These are phyloP conservation scores for Apamea epomidion DNA, from an alignment of 2,888 invertebrate genomes.

Conservation along the genomic window DNA sequence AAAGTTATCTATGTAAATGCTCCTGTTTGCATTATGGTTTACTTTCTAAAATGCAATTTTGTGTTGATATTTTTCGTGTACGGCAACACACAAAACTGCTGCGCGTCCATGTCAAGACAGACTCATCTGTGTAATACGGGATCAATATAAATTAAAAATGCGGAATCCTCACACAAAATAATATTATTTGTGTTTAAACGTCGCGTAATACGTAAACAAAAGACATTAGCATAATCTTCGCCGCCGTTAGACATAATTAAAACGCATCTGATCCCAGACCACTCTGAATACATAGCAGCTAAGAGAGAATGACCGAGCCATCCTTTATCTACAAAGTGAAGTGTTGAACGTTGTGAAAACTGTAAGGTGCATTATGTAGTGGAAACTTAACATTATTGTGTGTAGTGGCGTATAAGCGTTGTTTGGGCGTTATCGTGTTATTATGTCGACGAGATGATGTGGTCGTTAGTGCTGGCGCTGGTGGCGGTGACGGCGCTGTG, in stretches of 20 bases:
- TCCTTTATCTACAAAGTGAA: constrained; percentile 85
- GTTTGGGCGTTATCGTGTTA: constrained; percentile 76
- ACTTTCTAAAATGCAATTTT: constrained; percentile 62
- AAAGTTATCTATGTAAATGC: neutral
- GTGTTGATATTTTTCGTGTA: constrained; percentile 49
- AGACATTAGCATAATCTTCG: constrained; percentile 52
- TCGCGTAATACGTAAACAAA: constrained; percentile 59
- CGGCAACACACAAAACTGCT: constrained; percentile 82
- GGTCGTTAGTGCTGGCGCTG: constrained; percentile 83
- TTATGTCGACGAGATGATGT: constrained; percentile 88
- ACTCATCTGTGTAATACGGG: constrained; percentile 82
- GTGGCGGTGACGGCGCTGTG: constrained; percentile 73
- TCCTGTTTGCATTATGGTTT: constrained; percentile 21
- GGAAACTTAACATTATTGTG: constrained; percentile 68
- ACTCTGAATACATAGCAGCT: constrained; percentile 77
- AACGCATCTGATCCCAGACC: constrained; percentile 57
- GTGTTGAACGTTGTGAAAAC: constrained; percentile 78
- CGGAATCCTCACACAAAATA: constrained; percentile 80
- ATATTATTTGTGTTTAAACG: constrained; percentile 72
- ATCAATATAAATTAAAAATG: constrained; percentile 89
- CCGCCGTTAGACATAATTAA: constrained; percentile 34
- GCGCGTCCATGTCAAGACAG: constrained; percentile 89
- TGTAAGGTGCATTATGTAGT: constrained; percentile 83
- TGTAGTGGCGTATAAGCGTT: constrained; percentile 62
- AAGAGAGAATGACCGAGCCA: constrained; percentile 85